Percentiles rank a stretch among this genome's conserved stretches.
These are phyloP conservation scores for Diploptera punctata DNA, from an alignment of 2,888 invertebrate genomes.

Conservation along the genomic window DNA sequence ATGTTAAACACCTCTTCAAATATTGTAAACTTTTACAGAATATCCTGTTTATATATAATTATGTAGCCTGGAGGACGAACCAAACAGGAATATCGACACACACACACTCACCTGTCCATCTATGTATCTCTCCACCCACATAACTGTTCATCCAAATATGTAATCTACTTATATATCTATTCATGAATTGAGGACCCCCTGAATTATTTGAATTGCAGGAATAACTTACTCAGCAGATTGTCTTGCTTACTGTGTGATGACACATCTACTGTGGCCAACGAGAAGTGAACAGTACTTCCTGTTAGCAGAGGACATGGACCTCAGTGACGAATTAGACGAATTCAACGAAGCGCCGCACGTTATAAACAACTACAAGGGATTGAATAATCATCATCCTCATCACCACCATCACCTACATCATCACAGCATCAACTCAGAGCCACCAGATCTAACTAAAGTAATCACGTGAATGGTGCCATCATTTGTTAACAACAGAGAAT, in stretches of 20 bases:
- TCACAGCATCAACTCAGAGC: slow-evolving; percentile 50
- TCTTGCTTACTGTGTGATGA: slow-evolving; percentile 93
- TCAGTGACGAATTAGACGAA: slow-evolving; percentile 83
- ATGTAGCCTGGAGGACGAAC: too few species aligned
- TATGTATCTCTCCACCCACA: too few species aligned
- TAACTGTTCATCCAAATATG: too few species aligned
- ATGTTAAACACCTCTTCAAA: too few species aligned
- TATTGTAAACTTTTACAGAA: too few species aligned
- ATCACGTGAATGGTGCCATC: slow-evolving; percentile 33
- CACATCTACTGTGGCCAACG: slow-evolving; percentile 95
- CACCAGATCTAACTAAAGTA: slow-evolving; percentile 48
- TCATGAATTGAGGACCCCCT: too few species aligned
- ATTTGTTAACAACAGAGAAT: not conserved
- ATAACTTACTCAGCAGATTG: slow-evolving; percentile 96
- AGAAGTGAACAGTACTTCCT: slow-evolving; percentile 91
- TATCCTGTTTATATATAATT: too few species aligned
- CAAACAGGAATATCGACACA: too few species aligned
- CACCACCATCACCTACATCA: slow-evolving; percentile 15
- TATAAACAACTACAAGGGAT: slow-evolving; percentile 60
- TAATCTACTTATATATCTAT: too few species aligned
- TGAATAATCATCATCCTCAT: slow-evolving; percentile 18
- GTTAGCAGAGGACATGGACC: slow-evolving; percentile 65
- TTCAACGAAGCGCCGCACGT: slow-evolving; percentile 92
- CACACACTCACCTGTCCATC: too few species aligned
- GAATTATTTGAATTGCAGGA: slow-evolving; percentile 62